Base-by-base conservation (phyloP, 2,888 invertebrate genomes). In the Masnerella sp. region DNA sequence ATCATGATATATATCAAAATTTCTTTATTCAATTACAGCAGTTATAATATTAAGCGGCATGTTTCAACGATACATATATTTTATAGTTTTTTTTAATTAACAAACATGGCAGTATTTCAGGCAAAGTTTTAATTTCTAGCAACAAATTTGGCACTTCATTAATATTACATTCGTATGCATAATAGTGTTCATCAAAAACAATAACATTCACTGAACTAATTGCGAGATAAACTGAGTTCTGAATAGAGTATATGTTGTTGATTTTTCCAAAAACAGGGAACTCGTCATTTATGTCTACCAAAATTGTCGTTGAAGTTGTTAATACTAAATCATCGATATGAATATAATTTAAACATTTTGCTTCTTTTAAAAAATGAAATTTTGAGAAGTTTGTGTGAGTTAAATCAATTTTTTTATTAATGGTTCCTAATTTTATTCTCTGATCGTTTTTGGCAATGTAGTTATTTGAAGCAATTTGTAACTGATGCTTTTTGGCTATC, bases 161-260 rank as follows among this genome's bases (percentile, higher is more conserved):
- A 9, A 43, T 14, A 9, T 18, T 43, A 11, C 43, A 34, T 15
- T 30, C 30, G 20, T 58, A 67, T 9, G 56, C 56, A 54, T 58
- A 30, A 58, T 45, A 67, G 42, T 67, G 67, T 0, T 45, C 30
- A 49, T 67, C 49, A 42, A 67, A 67, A 28, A 11, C 49, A 18
- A 40, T 32, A 3, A 38, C 47, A n/a, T 64, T 11, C 12, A 64
- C 20, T 8, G 28, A 11, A 18, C 7, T 8, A 34, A 64, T 25
- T 0, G 15, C 9, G 22, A 67, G 58, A 32, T 38, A 17, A 40
- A 52, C 17, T n/a, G 32, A 14, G 22, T 58, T 32, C 7, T 49
- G 14, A 11, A 4, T 9, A 9, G 30, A 8, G 34, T 36, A 40
- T 49, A 67, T 67, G 20, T 38, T 49, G 17, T 4, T 9, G 42